Percentiles rank a stretch among this genome's conserved stretches.
Evolutionary conservation across 2,888 invertebrate genomes (phyloP).

Genomic region (Parochlus steinenii): DNA sequence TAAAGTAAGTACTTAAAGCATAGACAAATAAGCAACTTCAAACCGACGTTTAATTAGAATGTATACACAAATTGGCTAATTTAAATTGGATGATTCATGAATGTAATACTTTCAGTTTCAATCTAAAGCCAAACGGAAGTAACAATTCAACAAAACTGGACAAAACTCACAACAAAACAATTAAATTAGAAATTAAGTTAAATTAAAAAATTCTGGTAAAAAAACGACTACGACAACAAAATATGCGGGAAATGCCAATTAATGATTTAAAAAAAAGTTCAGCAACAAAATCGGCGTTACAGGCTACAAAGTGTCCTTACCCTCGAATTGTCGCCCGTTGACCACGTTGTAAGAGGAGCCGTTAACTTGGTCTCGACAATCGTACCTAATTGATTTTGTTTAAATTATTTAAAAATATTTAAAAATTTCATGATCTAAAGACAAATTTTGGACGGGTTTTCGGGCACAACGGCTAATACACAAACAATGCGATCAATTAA

Average conservation of each 20-base stretch:
- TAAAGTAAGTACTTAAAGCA: too few species aligned
- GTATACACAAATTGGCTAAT: too few species aligned
- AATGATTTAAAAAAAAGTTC: conserved; percentile 8
- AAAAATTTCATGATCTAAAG: conserved; percentile 10
- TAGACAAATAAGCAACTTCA: too few species aligned
- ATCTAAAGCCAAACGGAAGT: too few species aligned
- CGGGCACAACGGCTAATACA: too few species aligned
- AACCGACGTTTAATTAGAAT: too few species aligned
- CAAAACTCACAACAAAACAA: background rate
- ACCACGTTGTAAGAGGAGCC: conserved; percentile 13
- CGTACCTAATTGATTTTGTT: conserved; percentile 12
- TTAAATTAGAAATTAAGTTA: conserved; percentile 1
- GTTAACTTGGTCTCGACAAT: conserved; percentile 16
- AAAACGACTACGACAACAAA: background rate
- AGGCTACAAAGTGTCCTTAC: conserved; percentile 13
- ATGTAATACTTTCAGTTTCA: too few species aligned
- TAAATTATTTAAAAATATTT: conserved; percentile 3
- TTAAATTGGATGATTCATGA: too few species aligned
- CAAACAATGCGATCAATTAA: too few species aligned
- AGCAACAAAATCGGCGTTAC: background rate
- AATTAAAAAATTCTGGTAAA: background rate
- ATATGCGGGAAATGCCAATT: background rate
- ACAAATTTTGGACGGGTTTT: too few species aligned
- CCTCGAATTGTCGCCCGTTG: conserved; percentile 15
- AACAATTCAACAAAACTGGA: too few species aligned